These are phyloP conservation scores for Luffia ferchaultella DNA, from an alignment of 2,888 invertebrate genomes.

Conservation along the genomic window DNA sequence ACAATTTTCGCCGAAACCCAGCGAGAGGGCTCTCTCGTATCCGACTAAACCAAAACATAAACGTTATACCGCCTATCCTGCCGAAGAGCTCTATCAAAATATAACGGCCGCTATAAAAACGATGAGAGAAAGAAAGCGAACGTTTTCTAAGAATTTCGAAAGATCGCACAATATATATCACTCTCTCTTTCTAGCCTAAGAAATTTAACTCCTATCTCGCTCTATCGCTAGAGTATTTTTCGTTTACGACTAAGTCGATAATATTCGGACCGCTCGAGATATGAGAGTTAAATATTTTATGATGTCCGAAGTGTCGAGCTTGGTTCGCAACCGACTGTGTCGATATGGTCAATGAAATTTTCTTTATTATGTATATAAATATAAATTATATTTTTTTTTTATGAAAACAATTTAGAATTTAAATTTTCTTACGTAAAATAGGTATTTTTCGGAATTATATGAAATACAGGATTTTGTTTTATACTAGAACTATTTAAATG, in stretches of 20 bases:
- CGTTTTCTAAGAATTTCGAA: slow-evolving; percentile 56
- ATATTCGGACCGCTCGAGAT: slow-evolving; percentile 56
- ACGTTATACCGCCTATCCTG: slow-evolving; percentile 47
- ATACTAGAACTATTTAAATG: too few relatives aligned
- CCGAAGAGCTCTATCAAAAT: slow-evolving; percentile 62
- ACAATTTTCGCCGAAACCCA: background rate
- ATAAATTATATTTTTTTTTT: too few relatives aligned
- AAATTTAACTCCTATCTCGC: slow-evolving; percentile 24
- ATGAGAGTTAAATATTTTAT: slow-evolving; percentile 62
- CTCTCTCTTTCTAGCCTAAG: background rate
- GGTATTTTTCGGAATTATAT: too few relatives aligned
- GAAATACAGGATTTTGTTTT: too few relatives aligned
- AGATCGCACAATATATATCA: slow-evolving; percentile 50
- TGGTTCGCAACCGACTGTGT: slow-evolving; percentile 22
- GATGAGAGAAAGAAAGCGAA: slow-evolving; percentile 61
- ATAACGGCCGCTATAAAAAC: slow-evolving; percentile 63
- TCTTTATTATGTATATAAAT: too few relatives aligned
- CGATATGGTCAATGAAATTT: background rate
- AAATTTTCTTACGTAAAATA: too few relatives aligned
- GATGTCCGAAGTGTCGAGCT: slow-evolving; percentile 44
- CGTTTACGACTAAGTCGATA: slow-evolving; percentile 58
- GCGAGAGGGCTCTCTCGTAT: background rate
- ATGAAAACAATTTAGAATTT: too few relatives aligned
- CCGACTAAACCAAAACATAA: slow-evolving; percentile 19
- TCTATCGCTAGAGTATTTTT: slow-evolving; percentile 31